phyloP scores from a whole-genome alignment of 2,113 vertebrate genomes.

The Boleophthalmus pectinirostris region DNA sequence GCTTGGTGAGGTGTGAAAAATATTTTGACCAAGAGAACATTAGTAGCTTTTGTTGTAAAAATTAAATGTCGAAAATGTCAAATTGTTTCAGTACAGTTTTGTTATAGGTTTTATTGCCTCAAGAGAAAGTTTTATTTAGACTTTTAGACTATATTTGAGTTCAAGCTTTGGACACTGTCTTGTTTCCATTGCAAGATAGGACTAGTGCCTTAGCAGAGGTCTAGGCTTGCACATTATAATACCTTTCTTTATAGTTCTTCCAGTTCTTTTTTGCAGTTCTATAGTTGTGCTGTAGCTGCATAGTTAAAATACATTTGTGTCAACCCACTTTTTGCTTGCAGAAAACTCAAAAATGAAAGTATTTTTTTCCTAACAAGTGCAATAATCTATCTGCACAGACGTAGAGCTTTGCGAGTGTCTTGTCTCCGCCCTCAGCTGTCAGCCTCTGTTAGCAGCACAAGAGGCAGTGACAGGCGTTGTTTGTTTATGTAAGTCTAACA shows the following conservation, averaged over 20 bases:
- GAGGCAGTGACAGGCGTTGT: conserved; percentile 49
- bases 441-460: conserved; percentile 11
- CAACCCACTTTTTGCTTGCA: neutral
- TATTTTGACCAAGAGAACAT: neutral
- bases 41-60: neutral
- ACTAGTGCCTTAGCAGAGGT: neutral
- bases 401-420: conserved; percentile 15
- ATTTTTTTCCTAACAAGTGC: neutral
- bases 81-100: neutral
- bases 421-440: conserved; percentile 20
- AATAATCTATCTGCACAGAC: conserved; percentile 13
- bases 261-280: no score
- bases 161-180: neutral
- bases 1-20: neutral
- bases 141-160: neutral
- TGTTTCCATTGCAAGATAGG: neutral
- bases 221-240: no score
- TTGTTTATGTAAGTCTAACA: conserved; percentile 63
- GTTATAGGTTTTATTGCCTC: neutral
- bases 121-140: neutral
- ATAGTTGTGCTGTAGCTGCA: neutral
- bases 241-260: no score
- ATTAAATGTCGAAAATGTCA: no score
- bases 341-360: neutral
- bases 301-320: neutral